Base-by-base conservation (phyloP, 2,797 vertebrate genomes). In the Danio kyathit region DNA sequence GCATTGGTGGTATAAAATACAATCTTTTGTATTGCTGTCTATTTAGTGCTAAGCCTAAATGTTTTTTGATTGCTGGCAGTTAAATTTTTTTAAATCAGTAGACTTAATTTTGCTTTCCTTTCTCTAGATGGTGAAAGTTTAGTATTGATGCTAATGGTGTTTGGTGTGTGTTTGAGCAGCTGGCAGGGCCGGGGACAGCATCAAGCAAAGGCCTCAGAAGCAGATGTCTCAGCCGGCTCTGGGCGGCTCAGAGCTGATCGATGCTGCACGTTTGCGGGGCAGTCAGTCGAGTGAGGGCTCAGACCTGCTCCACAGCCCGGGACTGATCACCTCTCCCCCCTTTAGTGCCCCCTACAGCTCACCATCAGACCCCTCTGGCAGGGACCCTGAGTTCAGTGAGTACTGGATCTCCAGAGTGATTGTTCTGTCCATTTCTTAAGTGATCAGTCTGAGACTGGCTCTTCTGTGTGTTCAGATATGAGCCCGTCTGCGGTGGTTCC, bases 191-290 rank as follows among this genome's bases (percentile, higher is more conserved):
- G 91, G 95, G 89, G 97, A 99, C 46, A 88, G 91, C 40, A 93
- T 94, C 88, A 97, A 96, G 78, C 95, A 94, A 13, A 93, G 95
- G 66, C 95, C 97, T 52, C 96, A 95, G 73, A 99, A 98, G 91
- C 96, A 97, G 87, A 88, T 96, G 29, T 92, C 96, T 74, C 91
- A 96, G 59, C 92, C 94, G 0, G 89, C 92, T 0, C 92, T 96
- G 4, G 93, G 94, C 29, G 92, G 94, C 71, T 94, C 91, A 0
- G 98, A 99, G 49, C 94, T 95, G 66, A 86, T 87, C 7, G 97
- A 99, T 5, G 38, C 84, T 11, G 80, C 89, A 61, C 97, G 94
- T 86, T 49, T 91, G 60, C 95, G 96, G 69, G 92, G 93, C 89
- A 97, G 96, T 72, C 94, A 94, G 80, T 95, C 94, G 46, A 95